These are phyloP conservation scores for Erebia epiphron DNA, from an alignment of 2,888 invertebrate species.

Conservation along the genomic window DNA sequence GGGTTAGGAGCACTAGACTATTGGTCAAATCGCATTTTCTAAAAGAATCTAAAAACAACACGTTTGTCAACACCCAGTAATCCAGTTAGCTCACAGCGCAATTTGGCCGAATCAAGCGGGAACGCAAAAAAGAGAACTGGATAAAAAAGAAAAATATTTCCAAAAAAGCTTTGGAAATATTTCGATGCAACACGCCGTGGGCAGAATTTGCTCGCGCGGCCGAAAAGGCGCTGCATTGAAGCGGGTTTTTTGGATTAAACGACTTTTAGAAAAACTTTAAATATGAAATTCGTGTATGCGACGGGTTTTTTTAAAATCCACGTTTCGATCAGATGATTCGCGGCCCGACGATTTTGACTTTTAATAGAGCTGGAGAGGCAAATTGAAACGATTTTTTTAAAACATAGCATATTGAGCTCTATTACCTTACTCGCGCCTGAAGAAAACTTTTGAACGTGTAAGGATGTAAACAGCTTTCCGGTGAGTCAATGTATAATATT, in stretches of 20 bases:
- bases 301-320: neutral
- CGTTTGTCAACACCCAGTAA: neutral
- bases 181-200: slow-evolving; percentile 9
- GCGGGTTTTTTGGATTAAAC: slow-evolving; percentile 3
- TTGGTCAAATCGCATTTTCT: neutral
- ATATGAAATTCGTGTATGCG: neutral
- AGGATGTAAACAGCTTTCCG: too few species aligned
- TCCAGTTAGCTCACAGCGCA: slow-evolving; percentile 9
- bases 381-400: too few species aligned
- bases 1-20: neutral
- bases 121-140: slow-evolving; percentile 5
- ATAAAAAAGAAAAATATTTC: neutral
- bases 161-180: neutral
- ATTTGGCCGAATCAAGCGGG: slow-evolving; percentile 12
- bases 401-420: too few species aligned
- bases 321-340: neutral
- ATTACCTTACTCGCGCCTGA: too few species aligned
- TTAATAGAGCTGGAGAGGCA: neutral
- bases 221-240: slow-evolving; percentile 12
- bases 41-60: neutral
- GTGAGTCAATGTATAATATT: neutral
- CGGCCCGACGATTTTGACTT: neutral
- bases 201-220: slow-evolving; percentile 10
- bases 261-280: slow-evolving; percentile 1
- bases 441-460: too few species aligned